A percentile compares a stretch with the other conserved stretches of the same genome.
Conservation (phyloP, 2,113 vertebrate genomes). For the Archocentrus centrarchus region DNA sequence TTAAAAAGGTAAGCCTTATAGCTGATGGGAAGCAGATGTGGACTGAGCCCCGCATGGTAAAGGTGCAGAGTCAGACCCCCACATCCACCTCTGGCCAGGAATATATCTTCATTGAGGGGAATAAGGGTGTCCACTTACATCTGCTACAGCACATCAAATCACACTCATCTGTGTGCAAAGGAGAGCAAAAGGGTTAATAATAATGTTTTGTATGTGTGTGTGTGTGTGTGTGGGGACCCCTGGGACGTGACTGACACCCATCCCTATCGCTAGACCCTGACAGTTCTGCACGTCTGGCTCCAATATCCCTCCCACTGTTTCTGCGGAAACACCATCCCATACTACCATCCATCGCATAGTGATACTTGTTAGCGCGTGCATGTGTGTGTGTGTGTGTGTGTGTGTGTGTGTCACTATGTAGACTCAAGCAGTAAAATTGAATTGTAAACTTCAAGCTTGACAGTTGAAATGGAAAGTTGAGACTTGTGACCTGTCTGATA, state of each 20-base stretch:
- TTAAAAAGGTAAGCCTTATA: conserved; percentile 83
- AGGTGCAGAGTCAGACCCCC: conserved; percentile 82
- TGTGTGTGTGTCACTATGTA: background rate
- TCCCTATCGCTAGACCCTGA: conserved; percentile 76
- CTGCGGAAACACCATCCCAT: conserved; percentile 76
- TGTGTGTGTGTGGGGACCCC: conserved; percentile 60
- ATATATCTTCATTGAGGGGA: conserved; percentile 83
- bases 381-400: background rate
- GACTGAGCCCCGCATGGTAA: conserved; percentile 75
- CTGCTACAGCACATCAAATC: conserved; percentile 77
- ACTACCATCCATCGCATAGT: conserved; percentile 63
- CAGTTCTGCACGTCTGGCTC: conserved; percentile 82
- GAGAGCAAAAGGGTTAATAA: conserved; percentile 43
- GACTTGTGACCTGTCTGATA: conserved; percentile 32
- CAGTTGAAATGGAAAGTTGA: conserved; percentile 45
- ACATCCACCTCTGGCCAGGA: conserved; percentile 80
- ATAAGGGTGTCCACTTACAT: conserved; percentile 77
- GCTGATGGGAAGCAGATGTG: conserved; percentile 87
- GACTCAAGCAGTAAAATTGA: conserved; percentile 37
- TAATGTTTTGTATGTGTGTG: conserved; percentile 52
- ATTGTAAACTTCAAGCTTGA: conserved; percentile 40
- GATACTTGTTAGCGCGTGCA: conserved; percentile 61
- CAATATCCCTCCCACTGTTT: conserved; percentile 78
- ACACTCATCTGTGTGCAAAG: conserved; percentile 72
- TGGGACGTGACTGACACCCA: conserved; percentile 79